phyloP scores from a whole-genome alignment of 2,797 vertebrate species.

The Phrynocephalus forsythii region DNA sequence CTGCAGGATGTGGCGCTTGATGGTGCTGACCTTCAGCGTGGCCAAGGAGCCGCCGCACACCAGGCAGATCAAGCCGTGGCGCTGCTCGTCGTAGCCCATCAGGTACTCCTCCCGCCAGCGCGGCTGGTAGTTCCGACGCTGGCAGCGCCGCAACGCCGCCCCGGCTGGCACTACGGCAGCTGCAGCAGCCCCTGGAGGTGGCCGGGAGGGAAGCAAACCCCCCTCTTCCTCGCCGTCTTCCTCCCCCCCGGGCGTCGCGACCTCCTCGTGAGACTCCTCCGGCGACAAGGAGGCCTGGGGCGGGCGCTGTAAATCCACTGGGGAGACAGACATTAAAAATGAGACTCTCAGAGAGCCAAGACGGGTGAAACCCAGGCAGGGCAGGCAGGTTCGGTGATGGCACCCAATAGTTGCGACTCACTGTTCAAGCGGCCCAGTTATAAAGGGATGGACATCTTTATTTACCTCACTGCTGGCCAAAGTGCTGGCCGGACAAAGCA shows the following conservation, averaged over 20 bases:
- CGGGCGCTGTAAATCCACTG: not conserved
- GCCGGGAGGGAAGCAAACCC: conserved; percentile 86
- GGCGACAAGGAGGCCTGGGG: not conserved
- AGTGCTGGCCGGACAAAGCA: too few relatives aligned
- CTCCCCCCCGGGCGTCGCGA: conserved; percentile 19
- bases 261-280: not conserved
- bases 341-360: not conserved
- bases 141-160: conserved; percentile 58
- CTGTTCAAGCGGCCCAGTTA: too few relatives aligned
- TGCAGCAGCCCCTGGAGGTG: not conserved
- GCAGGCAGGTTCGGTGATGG: too few relatives aligned
- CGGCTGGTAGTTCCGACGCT: conserved; percentile 83
- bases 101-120: conserved; percentile 89
- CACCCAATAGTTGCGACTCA: too few relatives aligned
- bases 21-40: conserved; percentile 86
- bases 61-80: conserved; percentile 87
- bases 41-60: conserved; percentile 88
- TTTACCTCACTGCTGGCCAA: too few relatives aligned
- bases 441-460: too few relatives aligned
- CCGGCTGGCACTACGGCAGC: not conserved
- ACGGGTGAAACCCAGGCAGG: not conserved
- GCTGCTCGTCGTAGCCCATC: conserved; percentile 86
- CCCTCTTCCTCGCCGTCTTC: conserved; percentile 69
- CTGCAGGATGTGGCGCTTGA: conserved; percentile 90
- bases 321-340: not conserved